Evolutionary conservation across 2,888 invertebrate species (phyloP), one percentile per base, ranked within the genome.

Genomic region (Bruchidius siliquastri): DNA sequence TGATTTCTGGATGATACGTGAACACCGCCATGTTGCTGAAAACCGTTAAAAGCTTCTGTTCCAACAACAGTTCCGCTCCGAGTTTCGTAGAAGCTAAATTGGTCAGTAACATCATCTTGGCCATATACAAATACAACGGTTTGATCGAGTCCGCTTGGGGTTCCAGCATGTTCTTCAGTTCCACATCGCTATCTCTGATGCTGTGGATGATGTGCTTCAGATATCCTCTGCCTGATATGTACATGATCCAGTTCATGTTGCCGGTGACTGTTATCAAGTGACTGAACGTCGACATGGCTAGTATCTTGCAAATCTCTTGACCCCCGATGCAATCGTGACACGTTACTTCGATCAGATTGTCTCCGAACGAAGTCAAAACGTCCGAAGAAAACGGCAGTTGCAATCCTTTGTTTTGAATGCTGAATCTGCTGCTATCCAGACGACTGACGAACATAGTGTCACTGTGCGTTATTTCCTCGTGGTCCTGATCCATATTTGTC

Each of bases 321-420:
- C 96, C 96, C 0, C 94, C 93, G 13, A 94, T 93, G 75, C 94
- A 94, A 86, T 97, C 97, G 72, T 94, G 92, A 79, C 96, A 96
- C 72, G 97, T 86, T 66, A 92, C 92, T 79, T 94, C 92, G 83
- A 96, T 92, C 70, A 97, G 85, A 82, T 92, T 92, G 77, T 95
- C 94, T 0, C 96, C 96, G 79, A 94, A 95, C 3, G 91, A 90
- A 21, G 90, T 88, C 22, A 96, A 88, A 0, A 92, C 90, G 77
- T 91, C 90, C 21, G 91, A 87, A 0, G 91, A 83, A 69, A 85
- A 81, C 67, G 87, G 76, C 20, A 79, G n/a, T 22, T 78, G 77
- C 71, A 87, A 87, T 0, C 87, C 83, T 68, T 87, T 76, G 70
- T 71, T 75, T 20, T 73, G 71, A 22, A 69, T 72, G 73, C 72